Evolutionary conservation across 2,113 vertebrate genomes (phyloP).

Genomic region (Urocynchramus pylzowi): DNA sequence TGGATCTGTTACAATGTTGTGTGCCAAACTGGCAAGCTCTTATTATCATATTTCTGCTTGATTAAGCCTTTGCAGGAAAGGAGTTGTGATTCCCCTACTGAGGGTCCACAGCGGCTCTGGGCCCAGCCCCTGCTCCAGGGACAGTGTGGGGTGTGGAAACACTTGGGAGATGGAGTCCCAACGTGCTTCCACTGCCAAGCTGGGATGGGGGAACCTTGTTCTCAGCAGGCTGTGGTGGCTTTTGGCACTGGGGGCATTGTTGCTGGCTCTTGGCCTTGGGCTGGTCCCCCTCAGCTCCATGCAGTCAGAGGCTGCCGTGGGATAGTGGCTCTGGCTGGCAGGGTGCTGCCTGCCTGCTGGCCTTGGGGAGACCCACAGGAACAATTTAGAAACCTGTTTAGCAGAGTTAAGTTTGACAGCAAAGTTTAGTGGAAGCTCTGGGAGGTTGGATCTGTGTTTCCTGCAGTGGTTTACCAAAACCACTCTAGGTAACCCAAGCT

Average conservation of each 20-base stretch:
- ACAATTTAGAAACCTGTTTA: neutral
- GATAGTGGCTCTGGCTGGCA: rapidly evolving
- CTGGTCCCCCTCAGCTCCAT: neutral
- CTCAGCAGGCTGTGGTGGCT: neutral
- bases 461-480: neutral
- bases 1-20: conserved; percentile 14
- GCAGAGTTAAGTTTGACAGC: neutral
- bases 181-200: rapidly evolving
- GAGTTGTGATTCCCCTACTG: neutral
- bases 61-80: neutral
- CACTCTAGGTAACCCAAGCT: neutral
- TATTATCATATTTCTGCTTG: neutral
- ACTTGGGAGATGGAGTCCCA: neutral
- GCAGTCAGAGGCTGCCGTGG: neutral
- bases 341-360: neutral
- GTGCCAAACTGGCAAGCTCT: conserved; percentile 20
- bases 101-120: neutral
- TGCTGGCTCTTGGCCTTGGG: neutral
- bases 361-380: neutral
- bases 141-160: rapidly evolving
- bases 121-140: rapidly evolving
- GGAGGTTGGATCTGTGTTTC: neutral
- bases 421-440: neutral
- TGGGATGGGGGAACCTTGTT: neutral
- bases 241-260: neutral